Percentiles rank a stretch among this genome's conserved stretches.
Conservation (phyloP, 2,113 vertebrate genomes). For the Chloropsis cyanopogon region DNA sequence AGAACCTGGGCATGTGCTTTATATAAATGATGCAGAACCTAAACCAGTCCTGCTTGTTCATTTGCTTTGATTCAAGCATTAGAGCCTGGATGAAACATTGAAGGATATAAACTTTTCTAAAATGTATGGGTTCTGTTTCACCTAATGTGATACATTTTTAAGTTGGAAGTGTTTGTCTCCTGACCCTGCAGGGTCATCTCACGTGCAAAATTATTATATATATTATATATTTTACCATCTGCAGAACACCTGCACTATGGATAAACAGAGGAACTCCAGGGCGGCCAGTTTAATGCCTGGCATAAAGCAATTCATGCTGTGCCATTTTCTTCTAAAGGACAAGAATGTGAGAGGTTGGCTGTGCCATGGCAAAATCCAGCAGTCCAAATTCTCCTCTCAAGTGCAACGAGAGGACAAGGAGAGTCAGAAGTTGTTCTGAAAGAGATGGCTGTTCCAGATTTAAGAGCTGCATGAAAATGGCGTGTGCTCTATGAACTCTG, state of each 20-base stretch:
- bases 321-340: neutral
- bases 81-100: neutral
- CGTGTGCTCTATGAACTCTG: neutral
- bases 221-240: neutral
- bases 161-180: neutral
- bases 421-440: neutral
- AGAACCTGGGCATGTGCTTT: neutral
- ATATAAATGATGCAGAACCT: neutral
- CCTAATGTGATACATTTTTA: neutral
- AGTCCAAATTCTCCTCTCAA: neutral
- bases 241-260: neutral
- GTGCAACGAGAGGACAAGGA: neutral
- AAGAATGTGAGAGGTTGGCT: neutral
- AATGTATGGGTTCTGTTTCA: neutral
- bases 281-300: neutral
- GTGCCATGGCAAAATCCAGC: neutral
- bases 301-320: neutral
- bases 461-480: neutral
- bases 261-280: neutral
- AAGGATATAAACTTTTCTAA: neutral
- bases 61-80: neutral
- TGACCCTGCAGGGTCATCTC: neutral
- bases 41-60: neutral
- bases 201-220: neutral
- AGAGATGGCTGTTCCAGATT: neutral